A percentile compares a stretch with the other conserved stretches of the same genome.
Evolutionary conservation across 2,113 vertebrate genomes (phyloP).

Genomic region (Rhodinocichla rosea): DNA sequence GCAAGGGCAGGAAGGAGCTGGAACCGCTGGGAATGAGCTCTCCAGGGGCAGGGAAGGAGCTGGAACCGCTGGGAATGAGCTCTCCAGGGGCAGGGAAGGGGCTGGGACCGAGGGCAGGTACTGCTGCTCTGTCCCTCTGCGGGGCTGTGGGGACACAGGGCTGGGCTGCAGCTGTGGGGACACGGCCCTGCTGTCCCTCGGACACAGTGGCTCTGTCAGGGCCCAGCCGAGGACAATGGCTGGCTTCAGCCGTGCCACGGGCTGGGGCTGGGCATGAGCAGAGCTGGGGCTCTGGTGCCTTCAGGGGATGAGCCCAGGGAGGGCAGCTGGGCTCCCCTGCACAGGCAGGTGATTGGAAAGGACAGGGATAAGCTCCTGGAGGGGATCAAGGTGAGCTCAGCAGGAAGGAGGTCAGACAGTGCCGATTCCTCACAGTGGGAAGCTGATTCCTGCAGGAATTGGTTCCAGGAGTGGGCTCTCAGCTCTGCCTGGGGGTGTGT

Average conservation of each 20-base stretch:
- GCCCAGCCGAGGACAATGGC: background rate
- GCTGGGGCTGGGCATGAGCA: no score
- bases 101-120: background rate
- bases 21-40: background rate
- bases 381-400: background rate
- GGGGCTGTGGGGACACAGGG: background rate
- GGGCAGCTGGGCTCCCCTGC: background rate
- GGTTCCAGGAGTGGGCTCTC: background rate
- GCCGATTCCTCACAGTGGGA: rapidly evolving
- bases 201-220: background rate
- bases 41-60: background rate
- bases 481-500: rapidly evolving
- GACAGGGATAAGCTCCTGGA: background rate
- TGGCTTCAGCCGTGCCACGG: background rate
- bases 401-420: background rate
- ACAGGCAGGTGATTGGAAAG: background rate
- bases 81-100: no score
- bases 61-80: no score
- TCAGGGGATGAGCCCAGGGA: background rate
- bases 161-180: background rate
- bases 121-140: background rate
- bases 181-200: background rate
- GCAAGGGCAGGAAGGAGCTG: no score
- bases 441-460: background rate
- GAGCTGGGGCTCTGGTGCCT: rapidly evolving